phyloP scores from a whole-genome alignment of 1,140 invertebrate genomes.

The Zelostemma sp. region DNA sequence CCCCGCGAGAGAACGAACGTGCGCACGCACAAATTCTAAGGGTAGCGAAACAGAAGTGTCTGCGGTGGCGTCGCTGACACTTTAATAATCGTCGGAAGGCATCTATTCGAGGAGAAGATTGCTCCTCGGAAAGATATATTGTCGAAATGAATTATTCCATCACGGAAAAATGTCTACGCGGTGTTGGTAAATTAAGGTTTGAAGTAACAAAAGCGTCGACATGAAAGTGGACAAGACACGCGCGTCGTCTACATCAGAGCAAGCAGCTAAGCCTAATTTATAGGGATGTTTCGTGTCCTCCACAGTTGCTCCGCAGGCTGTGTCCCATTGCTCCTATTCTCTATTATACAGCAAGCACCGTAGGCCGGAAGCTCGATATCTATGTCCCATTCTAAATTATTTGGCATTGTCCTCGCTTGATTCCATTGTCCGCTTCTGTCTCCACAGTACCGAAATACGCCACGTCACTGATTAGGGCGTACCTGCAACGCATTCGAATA shows the following conservation, averaged over 20 bases:
- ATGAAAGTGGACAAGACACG: constrained; percentile 13
- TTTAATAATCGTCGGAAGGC: constrained; percentile 38
- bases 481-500: constrained; percentile 55
- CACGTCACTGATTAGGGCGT: constrained; percentile 58
- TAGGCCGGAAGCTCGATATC: constrained; percentile 65
- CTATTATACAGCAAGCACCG: constrained; percentile 62
- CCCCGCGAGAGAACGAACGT: constrained; percentile 18
- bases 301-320: constrained; percentile 63
- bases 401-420: constrained; percentile 66
- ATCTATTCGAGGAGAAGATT: constrained; percentile 15
- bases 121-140: constrained; percentile 15
- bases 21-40: constrained; percentile 38
- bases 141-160: too few relatives aligned
- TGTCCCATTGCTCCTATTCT: constrained; percentile 69
- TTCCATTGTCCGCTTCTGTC: constrained; percentile 69
- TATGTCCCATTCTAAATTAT: constrained; percentile 68
- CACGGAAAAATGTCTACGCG: too few relatives aligned
- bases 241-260: constrained; percentile 3
- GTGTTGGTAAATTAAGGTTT: too few relatives aligned
- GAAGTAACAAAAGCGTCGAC: not conserved
- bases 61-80: constrained; percentile 28
- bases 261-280: constrained; percentile 62
- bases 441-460: constrained; percentile 64
- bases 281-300: constrained; percentile 68
- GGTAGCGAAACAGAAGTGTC: constrained; percentile 26